Evolutionary conservation across 2,797 vertebrate genomes (phyloP), one percentile per base, ranked within the genome.

Genomic region (Moxostoma hubbsi): DNA sequence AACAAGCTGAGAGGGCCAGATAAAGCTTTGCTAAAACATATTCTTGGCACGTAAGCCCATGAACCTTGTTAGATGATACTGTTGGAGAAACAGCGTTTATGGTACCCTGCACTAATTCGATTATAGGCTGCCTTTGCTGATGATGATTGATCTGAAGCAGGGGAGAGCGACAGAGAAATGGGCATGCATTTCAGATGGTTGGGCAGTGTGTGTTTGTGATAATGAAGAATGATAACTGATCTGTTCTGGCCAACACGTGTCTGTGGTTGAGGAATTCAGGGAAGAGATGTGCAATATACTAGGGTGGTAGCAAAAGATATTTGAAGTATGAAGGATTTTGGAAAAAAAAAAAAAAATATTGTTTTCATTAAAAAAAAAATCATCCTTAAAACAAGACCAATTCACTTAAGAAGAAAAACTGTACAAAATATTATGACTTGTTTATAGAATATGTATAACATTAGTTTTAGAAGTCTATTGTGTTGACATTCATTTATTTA

Each of bases 111-210:
- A 76, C 78, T 85, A 84, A 89, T 87, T 88, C 80, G 9, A 53
- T 79, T 71, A 83, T 61, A 65, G 75, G 13, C 18, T 58, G 82
- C 80, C 16, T 59, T 36, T 49, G 71, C 84, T 36, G 75, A 12
- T 67, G 71, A 54, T 73, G 74, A 80, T 84, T 81, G 87, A 87
- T 86, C 82, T 83, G 82, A 71, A 80, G 79, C 50, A 46, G 55
- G 63, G 62, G 63, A 78, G 63, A 72, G 65, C 36, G 47, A 68
- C 6, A 75, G 59, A 64, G 64, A 83, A 53, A 79, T 58, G 64
- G 69, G 77, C 81, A 74, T 84, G 80, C 12, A 7, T 76, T 84
- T 81, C 89, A 91, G 88, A 89, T 88, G 87, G 86, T 24, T 24
- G 36, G 66, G 78, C 68, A 62, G 8, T 70, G 83, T 80, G 64